A percentile compares a stretch with the other conserved stretches of the same genome.
Evolutionary conservation across 1,140 invertebrate genomes (phyloP).

Genomic region (Brachionus koreanus): DNA sequence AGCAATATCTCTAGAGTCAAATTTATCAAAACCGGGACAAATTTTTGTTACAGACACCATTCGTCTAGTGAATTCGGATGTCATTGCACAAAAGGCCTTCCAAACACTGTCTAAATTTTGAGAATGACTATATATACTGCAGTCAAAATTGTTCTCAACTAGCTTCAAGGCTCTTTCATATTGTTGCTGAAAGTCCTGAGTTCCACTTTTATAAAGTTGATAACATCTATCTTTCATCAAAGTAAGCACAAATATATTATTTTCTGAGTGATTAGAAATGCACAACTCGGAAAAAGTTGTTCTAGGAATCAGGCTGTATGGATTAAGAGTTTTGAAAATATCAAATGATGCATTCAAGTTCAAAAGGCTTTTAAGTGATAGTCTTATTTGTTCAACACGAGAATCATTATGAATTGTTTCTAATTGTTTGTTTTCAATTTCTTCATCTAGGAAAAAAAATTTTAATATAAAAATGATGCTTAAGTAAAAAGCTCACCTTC

Average conservation of each 20-base stretch:
- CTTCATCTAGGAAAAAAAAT: not conserved
- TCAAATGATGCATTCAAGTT: conserved; percentile 11
- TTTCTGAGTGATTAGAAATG: not conserved
- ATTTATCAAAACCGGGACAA: conserved; percentile 20
- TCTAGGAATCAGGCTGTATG: not conserved
- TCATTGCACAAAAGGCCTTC: not conserved
- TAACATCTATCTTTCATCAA: conserved; percentile 32
- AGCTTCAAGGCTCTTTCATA: conserved; percentile 4
- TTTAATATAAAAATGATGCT: not conserved
- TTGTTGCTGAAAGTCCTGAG: not conserved
- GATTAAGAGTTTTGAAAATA: not conserved
- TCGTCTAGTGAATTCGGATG: not conserved
- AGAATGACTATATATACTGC: not conserved
- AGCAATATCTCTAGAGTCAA: conserved; percentile 2
- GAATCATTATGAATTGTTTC: not conserved
- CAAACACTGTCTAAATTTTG: conserved; percentile 6
- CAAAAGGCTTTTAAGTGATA: not conserved
- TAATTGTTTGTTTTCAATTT: not conserved
- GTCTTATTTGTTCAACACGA: not conserved
- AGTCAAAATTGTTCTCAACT: not conserved
- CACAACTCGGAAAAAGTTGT: conserved; percentile 10
- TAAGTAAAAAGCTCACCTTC: not conserved
- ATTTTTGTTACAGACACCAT: not conserved
- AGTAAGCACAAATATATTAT: conserved; percentile 1
- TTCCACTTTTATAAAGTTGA: not conserved